Evolutionary conservation across 2,888 invertebrate species (phyloP), one percentile per base, ranked within the genome.

Genomic region (Plagodis pulveraria): DNA sequence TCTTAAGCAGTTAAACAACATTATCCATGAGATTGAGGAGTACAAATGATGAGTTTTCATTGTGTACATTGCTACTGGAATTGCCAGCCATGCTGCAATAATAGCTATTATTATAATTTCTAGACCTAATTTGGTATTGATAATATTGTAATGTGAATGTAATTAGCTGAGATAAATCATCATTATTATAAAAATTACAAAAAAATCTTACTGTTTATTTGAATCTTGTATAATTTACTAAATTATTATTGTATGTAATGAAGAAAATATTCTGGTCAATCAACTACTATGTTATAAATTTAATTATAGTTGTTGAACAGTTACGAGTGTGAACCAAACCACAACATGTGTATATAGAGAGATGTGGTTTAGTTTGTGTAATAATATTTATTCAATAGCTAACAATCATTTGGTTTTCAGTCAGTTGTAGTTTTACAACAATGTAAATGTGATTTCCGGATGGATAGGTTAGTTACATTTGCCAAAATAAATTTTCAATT

Each of bases 401-500:
- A 57, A 58, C 56, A 43, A 49, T 61, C 66, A 69, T 69, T 78
- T 73, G 72, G 70, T 75, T 74, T 72, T 70, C 75, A 74, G 74
- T 78, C 74, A 74, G 77, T 80, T 80, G 81, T 89, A 88, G 84
- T 80, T 84, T 86, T 85, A 87, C 87, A 84, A 81, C 76, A 40
- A 84, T 84, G 78, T 87, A 65, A 88, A 86, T 85, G 87, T 90
- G 83, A 86, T 87, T 85, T 87, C 79, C 70, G 80, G 80, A 81
- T 77, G 80, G 86, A 77, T 91, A 91, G 89, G 88, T 83, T 91
- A 91, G 88, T 86, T 86, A 86, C 86, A 91, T 91, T 91, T 91
- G 90, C 91, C 91, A 91, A 91, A 91, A 91, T 91, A 91, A 91
- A 91, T 88, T 85, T 90, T 88, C 83, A 74, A 87, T 91, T 87